Conservation (phyloP, 1,140 invertebrate genomes). For the Pogonomyrmex californicus region DNA sequence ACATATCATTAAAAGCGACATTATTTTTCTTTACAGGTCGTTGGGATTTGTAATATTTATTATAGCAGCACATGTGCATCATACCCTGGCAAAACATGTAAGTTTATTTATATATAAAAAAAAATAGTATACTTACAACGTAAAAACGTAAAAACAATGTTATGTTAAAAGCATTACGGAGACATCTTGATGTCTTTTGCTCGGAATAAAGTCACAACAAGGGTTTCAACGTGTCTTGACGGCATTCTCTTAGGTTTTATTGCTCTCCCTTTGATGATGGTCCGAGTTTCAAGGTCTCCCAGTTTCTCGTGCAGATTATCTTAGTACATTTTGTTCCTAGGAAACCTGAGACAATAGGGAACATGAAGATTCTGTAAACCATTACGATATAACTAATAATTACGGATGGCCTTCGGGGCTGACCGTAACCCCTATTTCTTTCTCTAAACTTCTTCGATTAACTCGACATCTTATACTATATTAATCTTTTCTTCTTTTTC, state of each 20-base stretch:
- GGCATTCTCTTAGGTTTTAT: slow-evolving; percentile 81
- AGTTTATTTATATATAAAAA: slow-evolving; percentile 75
- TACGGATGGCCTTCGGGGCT: slow-evolving; percentile 25
- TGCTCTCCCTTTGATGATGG: slow-evolving; percentile 74
- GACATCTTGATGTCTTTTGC: slow-evolving; percentile 57
- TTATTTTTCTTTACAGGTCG: slow-evolving; percentile 83
- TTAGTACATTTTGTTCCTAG: slow-evolving; percentile 59
- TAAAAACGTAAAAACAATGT: neutral
- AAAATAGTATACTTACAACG: neutral
- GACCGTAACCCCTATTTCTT: neutral
- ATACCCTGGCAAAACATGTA: slow-evolving; percentile 82
- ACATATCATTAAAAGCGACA: neutral
- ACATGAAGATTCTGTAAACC: slow-evolving; percentile 58
- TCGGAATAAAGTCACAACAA: slow-evolving; percentile 70
- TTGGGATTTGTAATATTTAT: slow-evolving; percentile 85
- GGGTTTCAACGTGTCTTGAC: slow-evolving; percentile 75
- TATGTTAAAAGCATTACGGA: neutral
- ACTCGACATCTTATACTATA: neutral
- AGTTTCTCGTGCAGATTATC: slow-evolving; percentile 33
- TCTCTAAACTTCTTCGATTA: slow-evolving; percentile 12
- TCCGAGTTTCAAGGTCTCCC: slow-evolving; percentile 72
- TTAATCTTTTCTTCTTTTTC: neutral
- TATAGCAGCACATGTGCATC: slow-evolving; percentile 78
- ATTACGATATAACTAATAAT: slow-evolving; percentile 57
- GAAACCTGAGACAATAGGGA: slow-evolving; percentile 61